Evolutionary conservation across 2,113 vertebrate species (phyloP).

Genomic region (Camelus bactrianus): DNA sequence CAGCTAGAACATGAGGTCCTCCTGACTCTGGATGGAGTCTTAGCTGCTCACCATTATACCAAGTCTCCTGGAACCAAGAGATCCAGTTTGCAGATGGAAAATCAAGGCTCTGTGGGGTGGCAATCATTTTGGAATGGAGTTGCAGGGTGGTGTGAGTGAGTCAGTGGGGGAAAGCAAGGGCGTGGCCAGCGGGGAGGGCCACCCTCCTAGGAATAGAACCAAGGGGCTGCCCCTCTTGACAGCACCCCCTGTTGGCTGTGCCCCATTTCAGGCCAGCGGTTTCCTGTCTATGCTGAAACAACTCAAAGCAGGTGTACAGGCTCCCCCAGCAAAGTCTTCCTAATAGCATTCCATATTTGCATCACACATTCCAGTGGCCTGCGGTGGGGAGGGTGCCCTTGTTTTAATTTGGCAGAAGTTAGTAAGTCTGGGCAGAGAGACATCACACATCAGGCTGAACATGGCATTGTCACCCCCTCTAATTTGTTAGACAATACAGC

Average conservation of each 20-base stretch:
- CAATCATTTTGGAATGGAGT: background rate
- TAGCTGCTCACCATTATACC: background rate
- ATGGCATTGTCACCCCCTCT: constrained; percentile 83
- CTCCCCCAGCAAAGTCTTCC: constrained; percentile 58
- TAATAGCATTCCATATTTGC: constrained; percentile 82
- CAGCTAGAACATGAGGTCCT: background rate
- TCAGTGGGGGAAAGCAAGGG: background rate
- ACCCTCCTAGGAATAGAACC: background rate
- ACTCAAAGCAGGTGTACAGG: background rate
- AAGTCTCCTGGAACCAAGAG: background rate
- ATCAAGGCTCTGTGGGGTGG: background rate
- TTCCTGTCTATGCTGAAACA: background rate
- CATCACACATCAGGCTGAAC: constrained; percentile 78
- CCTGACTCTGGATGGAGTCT: background rate
- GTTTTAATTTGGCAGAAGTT: constrained; percentile 88
- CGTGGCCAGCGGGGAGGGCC: background rate
- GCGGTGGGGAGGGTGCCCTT: constrained; percentile 65
- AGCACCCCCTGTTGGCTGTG: background rate
- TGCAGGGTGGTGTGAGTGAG: background rate
- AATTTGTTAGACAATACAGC: constrained; percentile 88
- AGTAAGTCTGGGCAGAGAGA: constrained; percentile 85
- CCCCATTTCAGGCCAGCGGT: background rate
- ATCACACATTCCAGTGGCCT: constrained; percentile 79
- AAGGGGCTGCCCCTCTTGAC: background rate
- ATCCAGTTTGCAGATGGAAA: background rate